Conservation (phyloP, 2,113 vertebrate genomes). For the Zapornia atra region DNA sequence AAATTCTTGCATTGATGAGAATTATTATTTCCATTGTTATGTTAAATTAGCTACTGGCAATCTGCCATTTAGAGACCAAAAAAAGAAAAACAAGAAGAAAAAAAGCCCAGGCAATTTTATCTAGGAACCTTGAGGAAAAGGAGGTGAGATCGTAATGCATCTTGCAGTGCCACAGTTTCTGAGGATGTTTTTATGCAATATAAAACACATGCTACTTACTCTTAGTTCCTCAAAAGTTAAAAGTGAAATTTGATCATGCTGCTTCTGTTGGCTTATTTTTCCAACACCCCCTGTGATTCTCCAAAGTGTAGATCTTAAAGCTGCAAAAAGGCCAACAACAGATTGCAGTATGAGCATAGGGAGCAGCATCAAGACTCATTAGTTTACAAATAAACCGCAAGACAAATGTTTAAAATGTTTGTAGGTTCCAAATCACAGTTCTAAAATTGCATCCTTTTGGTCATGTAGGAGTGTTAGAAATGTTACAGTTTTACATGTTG, state of each 20-base stretch:
- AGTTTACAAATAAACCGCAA: conserved; percentile 56
- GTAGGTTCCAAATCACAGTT: conserved; percentile 63
- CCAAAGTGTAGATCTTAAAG: conserved; percentile 33
- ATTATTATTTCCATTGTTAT: conserved; percentile 38
- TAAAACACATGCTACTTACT: conserved; percentile 10
- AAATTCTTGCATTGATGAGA: conserved; percentile 13
- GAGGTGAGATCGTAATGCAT: conserved; percentile 17
- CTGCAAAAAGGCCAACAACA: conserved; percentile 53
- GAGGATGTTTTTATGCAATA: conserved; percentile 17
- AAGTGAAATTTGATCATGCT: conserved; percentile 51
- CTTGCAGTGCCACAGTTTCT: neutral
- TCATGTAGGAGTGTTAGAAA: conserved; percentile 59
- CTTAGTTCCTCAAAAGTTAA: conserved; percentile 39
- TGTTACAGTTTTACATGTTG: conserved; percentile 41
- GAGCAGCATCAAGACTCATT: conserved; percentile 46
- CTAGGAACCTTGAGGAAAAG: conserved; percentile 39
- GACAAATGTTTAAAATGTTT: conserved; percentile 47
- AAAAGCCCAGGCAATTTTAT: neutral
- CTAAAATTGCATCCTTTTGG: conserved; percentile 67
- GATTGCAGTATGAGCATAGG: conserved; percentile 46
- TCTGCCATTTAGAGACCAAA: neutral
- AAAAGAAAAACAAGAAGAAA: neutral
- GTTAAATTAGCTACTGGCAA: conserved; percentile 34
- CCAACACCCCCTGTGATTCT: conserved; percentile 51
- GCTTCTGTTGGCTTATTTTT: conserved; percentile 50